These are phyloP conservation scores for Ips nitidus DNA, from an alignment of 1,140 invertebrate species.

Conservation along the genomic window DNA sequence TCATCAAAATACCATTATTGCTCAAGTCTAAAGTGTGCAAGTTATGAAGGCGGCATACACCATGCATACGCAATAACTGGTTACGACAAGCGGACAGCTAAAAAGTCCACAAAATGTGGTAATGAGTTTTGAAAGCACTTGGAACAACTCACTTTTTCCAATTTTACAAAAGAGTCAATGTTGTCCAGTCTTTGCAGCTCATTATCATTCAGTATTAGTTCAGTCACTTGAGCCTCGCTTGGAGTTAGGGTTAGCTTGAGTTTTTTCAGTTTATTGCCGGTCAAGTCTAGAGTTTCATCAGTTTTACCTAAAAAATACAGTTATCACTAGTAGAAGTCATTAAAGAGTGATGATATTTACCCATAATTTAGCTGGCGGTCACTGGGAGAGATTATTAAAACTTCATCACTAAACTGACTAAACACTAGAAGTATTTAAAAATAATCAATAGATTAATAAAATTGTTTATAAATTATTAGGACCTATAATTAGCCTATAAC, in stretches of 20 bases:
- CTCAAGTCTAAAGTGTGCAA: conserved; percentile 80
- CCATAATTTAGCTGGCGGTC: too few species aligned
- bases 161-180: conserved; percentile 75
- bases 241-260: conserved; percentile 64
- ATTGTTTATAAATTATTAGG: too few species aligned
- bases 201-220: conserved; percentile 83
- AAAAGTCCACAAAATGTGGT: conserved; percentile 8
- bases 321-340: too few species aligned
- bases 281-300: conserved; percentile 60
- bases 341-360: too few species aligned
- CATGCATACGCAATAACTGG: conserved; percentile 83
- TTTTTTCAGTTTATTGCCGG: conserved; percentile 71
- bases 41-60: conserved; percentile 75
- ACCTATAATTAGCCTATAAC: too few species aligned
- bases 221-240: conserved; percentile 67
- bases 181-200: conserved; percentile 83
- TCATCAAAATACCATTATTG: conserved; percentile 83
- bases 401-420: too few species aligned
- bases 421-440: too few species aligned
- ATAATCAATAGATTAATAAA: too few species aligned
- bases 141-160: conserved; percentile 69
- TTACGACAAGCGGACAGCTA: conserved; percentile 84
- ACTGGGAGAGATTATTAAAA: too few species aligned
- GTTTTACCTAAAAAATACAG: conserved; percentile 10
- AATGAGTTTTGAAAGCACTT: too few species aligned